A percentile compares a stretch with the other conserved stretches of the same genome.
These are phyloP conservation scores for Tetragnatha versicolor DNA, from an alignment of 1,140 invertebrate species.

Conservation along the genomic window DNA sequence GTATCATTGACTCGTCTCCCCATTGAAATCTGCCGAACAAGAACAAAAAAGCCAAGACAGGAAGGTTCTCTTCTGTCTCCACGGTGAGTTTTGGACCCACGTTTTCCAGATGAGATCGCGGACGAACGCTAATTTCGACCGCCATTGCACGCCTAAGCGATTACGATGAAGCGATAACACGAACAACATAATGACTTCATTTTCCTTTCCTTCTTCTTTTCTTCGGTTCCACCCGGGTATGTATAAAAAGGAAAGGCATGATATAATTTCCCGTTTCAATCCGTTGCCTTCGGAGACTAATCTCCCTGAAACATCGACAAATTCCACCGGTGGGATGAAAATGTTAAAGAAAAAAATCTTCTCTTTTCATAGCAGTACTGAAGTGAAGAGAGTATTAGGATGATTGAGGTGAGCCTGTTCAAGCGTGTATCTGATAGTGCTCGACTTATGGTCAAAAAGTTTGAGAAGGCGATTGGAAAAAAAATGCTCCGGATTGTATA, in stretches of 20 bases:
- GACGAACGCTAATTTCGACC: constrained; percentile 42
- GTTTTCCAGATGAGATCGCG: no score
- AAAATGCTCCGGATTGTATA: no score
- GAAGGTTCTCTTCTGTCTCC: no score
- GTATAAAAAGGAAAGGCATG: not conserved
- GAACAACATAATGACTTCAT: constrained; percentile 53
- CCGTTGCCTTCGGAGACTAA: constrained; percentile 26
- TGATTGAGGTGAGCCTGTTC: constrained; percentile 17
- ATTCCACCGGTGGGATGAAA: constrained; percentile 5
- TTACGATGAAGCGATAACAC: constrained; percentile 50
- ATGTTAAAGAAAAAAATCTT: constrained; percentile 1
- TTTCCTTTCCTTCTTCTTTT: constrained; percentile 19
- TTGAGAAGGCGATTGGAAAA: not conserved
- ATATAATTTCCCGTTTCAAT: constrained; percentile 33
- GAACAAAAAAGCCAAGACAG: no score
- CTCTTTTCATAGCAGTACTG: no score
- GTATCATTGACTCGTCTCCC: no score
- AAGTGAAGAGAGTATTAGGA: constrained; percentile 17
- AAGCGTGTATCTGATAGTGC: constrained; percentile 42
- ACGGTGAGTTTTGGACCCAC: no score
- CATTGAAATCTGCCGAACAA: no score
- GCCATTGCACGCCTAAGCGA: constrained; percentile 39
- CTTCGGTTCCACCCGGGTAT: not conserved
- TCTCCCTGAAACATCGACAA: constrained; percentile 30
- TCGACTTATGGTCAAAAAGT: not conserved